Conservation (phyloP, 2,888 invertebrate species). For the Zelleria hepariella region DNA sequence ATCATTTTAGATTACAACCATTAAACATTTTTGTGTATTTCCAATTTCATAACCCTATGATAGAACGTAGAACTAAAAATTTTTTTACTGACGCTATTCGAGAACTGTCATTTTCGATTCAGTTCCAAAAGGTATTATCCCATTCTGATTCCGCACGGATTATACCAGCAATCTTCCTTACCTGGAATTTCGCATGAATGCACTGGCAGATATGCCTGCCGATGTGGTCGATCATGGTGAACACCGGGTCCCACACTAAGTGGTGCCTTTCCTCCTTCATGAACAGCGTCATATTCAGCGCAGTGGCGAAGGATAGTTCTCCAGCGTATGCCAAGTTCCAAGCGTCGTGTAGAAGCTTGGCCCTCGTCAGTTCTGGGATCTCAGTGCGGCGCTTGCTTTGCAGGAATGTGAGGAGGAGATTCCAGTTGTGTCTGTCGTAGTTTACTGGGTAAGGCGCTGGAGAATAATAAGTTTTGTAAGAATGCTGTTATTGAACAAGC, state of each 20-base stretch:
- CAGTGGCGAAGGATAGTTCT: slow-evolving; percentile 80
- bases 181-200: slow-evolving; percentile 81
- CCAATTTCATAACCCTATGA: too few relatives aligned
- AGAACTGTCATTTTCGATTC: too few relatives aligned
- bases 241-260: slow-evolving; percentile 86
- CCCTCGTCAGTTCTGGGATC: slow-evolving; percentile 81
- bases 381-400: slow-evolving; percentile 61
- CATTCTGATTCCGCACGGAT: too few relatives aligned
- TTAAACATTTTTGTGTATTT: too few relatives aligned
- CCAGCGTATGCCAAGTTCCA: slow-evolving; percentile 86
- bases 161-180: too few relatives aligned
- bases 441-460: slow-evolving; percentile 86
- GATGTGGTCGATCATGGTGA: slow-evolving; percentile 86
- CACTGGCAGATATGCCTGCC: slow-evolving; percentile 78
- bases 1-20: too few relatives aligned
- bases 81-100: too few relatives aligned
- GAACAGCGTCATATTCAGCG: slow-evolving; percentile 85
- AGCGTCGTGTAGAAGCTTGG: slow-evolving; percentile 82
- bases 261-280: slow-evolving; percentile 80
- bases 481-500: too few relatives aligned
- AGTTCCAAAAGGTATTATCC: too few relatives aligned
- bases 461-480: too few relatives aligned
- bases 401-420: slow-evolving; percentile 77
- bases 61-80: too few relatives aligned
- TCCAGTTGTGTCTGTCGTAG: slow-evolving; percentile 85